Base-by-base conservation (phyloP, 2,888 invertebrate species). In the Agrotis clavis region DNA sequence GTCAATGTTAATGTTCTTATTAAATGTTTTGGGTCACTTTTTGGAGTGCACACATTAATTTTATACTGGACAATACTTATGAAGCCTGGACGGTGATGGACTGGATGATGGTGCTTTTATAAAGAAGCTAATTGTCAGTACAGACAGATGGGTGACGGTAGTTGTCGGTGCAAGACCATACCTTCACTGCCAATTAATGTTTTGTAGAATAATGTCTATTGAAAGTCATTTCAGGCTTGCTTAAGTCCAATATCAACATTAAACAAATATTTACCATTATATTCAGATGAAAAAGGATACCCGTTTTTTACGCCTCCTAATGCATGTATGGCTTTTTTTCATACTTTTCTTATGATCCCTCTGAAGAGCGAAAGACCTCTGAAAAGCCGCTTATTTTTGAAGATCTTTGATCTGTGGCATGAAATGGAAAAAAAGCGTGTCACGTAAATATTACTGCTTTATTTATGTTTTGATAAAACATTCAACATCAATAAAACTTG, bases 371-470 rank as follows among this genome's bases (percentile, higher is more conserved):
- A 54, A 75, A 57, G 47, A 51, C 57, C 62, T 51, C 51, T 59
- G 7, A 62, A n/a, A 72, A 73, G 75, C 47, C 47, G 57, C 62
- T 79, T 72, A 79, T 50, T 71, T 70, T 61, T n/a, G 21, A 4
- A 1, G 7, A 11, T 21, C 51, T 53, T 72, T 73, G 51, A 79
- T 79, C 51, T 48, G 41, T 11, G 14, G 1, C 13, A 51, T 59
- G 25, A 63, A 63, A n/a, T 18, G 16, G 1, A 47, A 47, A 41
- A 21, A 25, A 56, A 25, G 14, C 51, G 21, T 25, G 18, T 18
- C n/a, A 56, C 25, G 25, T 25, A 25, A 25, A 25, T 25, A 25
- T 25, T 25, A 25, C 25, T 25, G 25, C 2, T 25, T 25, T 25
- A 25, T 25, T 25, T 25, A 25, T 25, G 25, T 25, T 25, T 25